phyloP scores from a whole-genome alignment of 2,888 invertebrate genomes.

The Andrena marginata region DNA sequence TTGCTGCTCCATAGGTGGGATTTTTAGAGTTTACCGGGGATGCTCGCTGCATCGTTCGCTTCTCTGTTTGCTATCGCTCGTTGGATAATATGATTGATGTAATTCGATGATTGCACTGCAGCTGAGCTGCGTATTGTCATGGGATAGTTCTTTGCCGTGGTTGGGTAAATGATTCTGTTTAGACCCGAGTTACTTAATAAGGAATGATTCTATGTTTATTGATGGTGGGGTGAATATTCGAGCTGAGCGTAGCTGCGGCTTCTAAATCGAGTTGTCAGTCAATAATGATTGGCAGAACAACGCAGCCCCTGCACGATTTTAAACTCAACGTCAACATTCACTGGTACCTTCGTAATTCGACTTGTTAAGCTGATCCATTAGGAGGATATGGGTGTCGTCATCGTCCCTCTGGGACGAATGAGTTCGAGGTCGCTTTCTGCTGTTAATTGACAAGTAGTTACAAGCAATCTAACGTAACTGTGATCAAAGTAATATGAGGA shows the following conservation, averaged over 20 bases:
- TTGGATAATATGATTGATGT: not conserved
- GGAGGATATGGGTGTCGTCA: constrained; percentile 54
- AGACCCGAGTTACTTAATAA: not conserved
- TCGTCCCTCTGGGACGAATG: constrained; percentile 34
- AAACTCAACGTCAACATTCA: constrained; percentile 54
- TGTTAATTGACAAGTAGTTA: constrained; percentile 17
- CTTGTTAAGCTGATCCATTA: constrained; percentile 71
- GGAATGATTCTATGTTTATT: constrained; percentile 15
- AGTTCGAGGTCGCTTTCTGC: constrained; percentile 44
- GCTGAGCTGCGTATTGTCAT: too few species aligned
- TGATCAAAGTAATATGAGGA: not conserved
- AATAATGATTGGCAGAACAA: constrained; percentile 59
- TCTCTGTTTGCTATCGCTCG: not conserved
- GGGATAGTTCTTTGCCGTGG: too few species aligned
- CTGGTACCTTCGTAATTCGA: constrained; percentile 59
- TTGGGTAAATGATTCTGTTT: not conserved
- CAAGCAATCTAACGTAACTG: not conserved
- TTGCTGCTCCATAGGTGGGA: not conserved
- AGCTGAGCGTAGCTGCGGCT: constrained; percentile 5
- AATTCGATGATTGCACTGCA: too few species aligned
- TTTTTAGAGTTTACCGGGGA: not conserved
- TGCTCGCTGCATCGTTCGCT: not conserved
- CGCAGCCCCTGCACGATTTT: constrained; percentile 49
- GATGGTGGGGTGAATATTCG: constrained; percentile 14
- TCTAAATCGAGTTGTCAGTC: constrained; percentile 60